Base-by-base conservation (phyloP, 2,888 invertebrate genomes). In the Hetaerina titia region DNA sequence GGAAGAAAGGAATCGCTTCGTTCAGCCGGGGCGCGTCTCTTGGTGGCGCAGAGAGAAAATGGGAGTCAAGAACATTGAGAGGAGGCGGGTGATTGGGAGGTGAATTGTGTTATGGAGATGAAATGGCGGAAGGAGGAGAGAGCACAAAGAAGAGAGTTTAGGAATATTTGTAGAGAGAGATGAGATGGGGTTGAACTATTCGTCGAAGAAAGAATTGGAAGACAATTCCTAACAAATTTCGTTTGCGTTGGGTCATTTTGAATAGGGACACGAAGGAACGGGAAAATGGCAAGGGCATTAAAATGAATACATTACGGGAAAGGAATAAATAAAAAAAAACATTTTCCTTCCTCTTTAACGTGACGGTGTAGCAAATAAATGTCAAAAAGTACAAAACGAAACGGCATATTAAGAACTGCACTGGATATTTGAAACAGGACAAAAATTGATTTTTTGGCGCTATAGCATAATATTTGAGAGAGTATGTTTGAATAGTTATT, bases 1-100 rank as follows among this genome's bases (percentile, higher is more conserved):
- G 45, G 45, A 64, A 64, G 64, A 45, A 31, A 90, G 19, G 64
- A 90, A 64, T 90, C 64, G 90, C 90, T 90, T 64, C 90, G 19
- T 90, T 90, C 64, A 64, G 64, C 63, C 90, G 90, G 17, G 31
- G n/a, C 90, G 17, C 90, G 6, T 69, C 69, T 69, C 69, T 22
- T 8, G 69, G 19, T n/a, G 22, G 69, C 13, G 81, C 25, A 31
- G 31, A 25, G 25, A 25, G 4, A 25, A 25, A 15, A 81, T 25
- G 31, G 15, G 81, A 11, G 15, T 31, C 0, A 9, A 31, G 81
- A 81, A 69, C 22, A n/a, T 22, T 7, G 81, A 25, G 81, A 81
- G 31, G 81, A 81, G 81, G 25, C 15, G 31, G 2, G 81, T 8
- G 81, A 81, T 25, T 25, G 25, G 31, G 81, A 81, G 81, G 25